These are phyloP conservation scores for Synanceia verrucosa DNA, from an alignment of 2,797 vertebrate genomes.

Conservation along the genomic window DNA sequence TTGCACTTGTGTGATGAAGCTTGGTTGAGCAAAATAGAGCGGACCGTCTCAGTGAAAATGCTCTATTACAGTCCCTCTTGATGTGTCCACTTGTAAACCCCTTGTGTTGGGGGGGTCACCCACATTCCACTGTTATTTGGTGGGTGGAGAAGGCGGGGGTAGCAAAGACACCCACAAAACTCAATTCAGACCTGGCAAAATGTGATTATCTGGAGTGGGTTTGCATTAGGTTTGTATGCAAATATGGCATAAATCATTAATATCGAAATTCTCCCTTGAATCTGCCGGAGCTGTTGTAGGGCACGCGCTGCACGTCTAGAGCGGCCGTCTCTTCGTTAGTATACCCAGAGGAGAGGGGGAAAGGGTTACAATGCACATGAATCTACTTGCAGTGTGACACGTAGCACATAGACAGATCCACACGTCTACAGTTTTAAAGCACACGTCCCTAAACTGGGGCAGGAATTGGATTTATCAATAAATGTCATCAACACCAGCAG, in stretches of 20 bases:
- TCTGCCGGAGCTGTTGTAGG: conserved; percentile 61
- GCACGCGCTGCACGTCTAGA: conserved; percentile 70
- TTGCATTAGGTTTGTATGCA: conserved; percentile 87
- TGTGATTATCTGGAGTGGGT: conserved; percentile 86
- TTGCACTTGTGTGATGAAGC: conserved; percentile 18
- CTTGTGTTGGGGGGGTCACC: conserved; percentile 54
- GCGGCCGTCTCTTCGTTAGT: conserved; percentile 74
- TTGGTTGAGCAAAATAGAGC: conserved; percentile 44
- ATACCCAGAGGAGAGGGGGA: conserved; percentile 57
- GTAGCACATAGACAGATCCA: conserved; percentile 30
- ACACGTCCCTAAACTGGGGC: conserved; percentile 58
- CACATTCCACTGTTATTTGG: conserved; percentile 59
- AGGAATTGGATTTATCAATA: conserved; percentile 73
- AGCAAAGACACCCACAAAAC: conserved; percentile 74
- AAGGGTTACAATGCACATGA: conserved; percentile 40
- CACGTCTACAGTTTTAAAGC: conserved; percentile 50
- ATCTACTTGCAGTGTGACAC: conserved; percentile 62
- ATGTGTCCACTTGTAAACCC: conserved; percentile 70
- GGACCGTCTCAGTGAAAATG: conserved; percentile 57
- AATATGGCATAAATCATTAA: conserved; percentile 86
- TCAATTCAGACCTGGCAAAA: conserved; percentile 83
- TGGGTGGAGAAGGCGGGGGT: conserved; percentile 62
- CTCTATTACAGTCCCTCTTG: conserved; percentile 54
- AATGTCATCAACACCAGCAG: conserved; percentile 69
- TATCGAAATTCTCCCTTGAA: conserved; percentile 81